A percentile compares a stretch with the other conserved stretches of the same genome.
These are phyloP conservation scores for Brachypodius melanocephalos DNA, from an alignment of 2,113 vertebrate genomes.

Conservation along the genomic window DNA sequence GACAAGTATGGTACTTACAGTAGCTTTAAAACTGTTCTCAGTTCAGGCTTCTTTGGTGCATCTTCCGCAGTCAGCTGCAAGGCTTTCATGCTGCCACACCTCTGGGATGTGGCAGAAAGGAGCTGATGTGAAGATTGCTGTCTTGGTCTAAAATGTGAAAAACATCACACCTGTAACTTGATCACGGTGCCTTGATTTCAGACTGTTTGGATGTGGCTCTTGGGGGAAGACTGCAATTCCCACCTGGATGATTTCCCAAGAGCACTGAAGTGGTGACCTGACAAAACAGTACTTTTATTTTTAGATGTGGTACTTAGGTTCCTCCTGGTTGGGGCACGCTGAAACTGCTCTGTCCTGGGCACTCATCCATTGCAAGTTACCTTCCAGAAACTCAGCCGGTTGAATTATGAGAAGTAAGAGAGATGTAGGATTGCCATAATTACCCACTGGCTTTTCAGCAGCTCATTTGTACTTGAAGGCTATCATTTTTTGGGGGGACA, in stretches of 20 bases:
- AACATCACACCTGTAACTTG: not conserved
- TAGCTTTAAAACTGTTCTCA: not conserved
- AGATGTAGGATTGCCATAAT: not conserved
- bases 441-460: not conserved
- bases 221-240: not conserved
- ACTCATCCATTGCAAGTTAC: not conserved
- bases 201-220: rapidly evolving
- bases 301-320: not conserved
- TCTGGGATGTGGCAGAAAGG: not conserved
- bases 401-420: not conserved
- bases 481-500: not conserved
- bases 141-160: not conserved
- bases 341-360: not conserved
- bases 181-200: not conserved
- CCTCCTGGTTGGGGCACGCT: not conserved
- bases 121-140: not conserved
- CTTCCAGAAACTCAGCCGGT: not conserved
- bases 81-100: not conserved
- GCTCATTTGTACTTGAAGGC: not conserved
- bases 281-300: not conserved
- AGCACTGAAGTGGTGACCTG: not conserved
- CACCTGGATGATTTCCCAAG: not conserved
- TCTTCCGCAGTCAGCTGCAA: not conserved
- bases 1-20: not conserved
- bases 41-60: not conserved